Conservation (phyloP, 2,888 invertebrate species). For the Bellardia pandia region DNA sequence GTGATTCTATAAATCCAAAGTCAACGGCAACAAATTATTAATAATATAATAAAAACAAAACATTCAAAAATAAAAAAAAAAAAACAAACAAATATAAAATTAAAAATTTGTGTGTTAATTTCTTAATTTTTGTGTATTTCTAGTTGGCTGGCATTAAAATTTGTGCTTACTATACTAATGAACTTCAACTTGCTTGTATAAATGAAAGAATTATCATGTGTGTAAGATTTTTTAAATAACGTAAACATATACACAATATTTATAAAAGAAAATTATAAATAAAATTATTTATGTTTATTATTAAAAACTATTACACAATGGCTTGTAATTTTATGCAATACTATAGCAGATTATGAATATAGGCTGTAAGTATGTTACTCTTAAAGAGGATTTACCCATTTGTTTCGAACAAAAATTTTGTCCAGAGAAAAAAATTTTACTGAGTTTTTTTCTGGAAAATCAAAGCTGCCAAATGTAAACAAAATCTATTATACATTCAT, state of each 20-base stretch:
- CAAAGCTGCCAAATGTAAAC: no score
- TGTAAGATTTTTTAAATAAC: slow-evolving; percentile 37
- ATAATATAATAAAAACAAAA: not conserved
- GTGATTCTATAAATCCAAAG: slow-evolving; percentile 57
- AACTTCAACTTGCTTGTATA: slow-evolving; percentile 60
- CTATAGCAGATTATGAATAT: no score
- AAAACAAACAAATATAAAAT: slow-evolving; percentile 14
- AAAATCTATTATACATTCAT: no score
- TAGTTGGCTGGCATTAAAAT: slow-evolving; percentile 28
- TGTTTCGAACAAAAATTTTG: no score
- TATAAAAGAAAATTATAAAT: not conserved
- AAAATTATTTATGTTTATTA: slow-evolving; percentile 29
- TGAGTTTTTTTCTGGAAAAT: no score
- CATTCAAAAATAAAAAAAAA: not conserved
- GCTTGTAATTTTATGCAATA: no score
- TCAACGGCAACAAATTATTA: slow-evolving; percentile 54
- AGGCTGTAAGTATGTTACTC: no score
- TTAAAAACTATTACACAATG: slow-evolving; percentile 24
- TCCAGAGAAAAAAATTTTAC: no score
- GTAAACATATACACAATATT: slow-evolving; percentile 3
- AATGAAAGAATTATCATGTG: slow-evolving; percentile 42
- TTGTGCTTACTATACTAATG: slow-evolving; percentile 54
- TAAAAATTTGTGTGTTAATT: not conserved
- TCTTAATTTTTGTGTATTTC: not conserved
- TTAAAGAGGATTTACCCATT: no score